These are phyloP conservation scores for Apamea crenata DNA, from an alignment of 2,888 invertebrate species.

Conservation along the genomic window DNA sequence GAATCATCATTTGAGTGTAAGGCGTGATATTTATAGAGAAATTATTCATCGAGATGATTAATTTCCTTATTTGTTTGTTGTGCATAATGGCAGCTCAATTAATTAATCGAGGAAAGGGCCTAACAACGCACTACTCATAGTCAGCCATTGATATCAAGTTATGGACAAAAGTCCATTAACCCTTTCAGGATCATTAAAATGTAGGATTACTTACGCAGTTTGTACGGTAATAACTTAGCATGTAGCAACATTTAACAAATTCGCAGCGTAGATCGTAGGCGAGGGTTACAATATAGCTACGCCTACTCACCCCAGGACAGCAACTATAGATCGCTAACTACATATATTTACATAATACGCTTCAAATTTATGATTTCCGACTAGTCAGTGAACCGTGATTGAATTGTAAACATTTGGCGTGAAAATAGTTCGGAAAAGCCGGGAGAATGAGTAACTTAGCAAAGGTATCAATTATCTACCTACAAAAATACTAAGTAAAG, in stretches of 20 bases:
- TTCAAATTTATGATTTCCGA: conserved; percentile 69
- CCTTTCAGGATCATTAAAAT: conserved; percentile 32
- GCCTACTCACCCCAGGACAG: conserved; percentile 48
- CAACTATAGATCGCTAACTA: conserved; percentile 34
- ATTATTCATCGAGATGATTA: conserved; percentile 56
- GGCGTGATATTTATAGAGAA: conserved; percentile 57
- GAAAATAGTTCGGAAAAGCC: conserved; percentile 65
- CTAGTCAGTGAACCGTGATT: conserved; percentile 71
- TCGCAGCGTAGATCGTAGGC: conserved; percentile 41
- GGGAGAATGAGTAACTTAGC: conserved; percentile 48
- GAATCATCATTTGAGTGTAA: conserved; percentile 54
- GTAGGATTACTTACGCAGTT: conserved; percentile 17
- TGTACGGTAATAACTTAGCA: conserved; percentile 18
- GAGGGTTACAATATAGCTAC: conserved; percentile 41
- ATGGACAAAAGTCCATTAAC: conserved; percentile 9
- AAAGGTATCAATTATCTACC: conserved; percentile 13
- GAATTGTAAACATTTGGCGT: conserved; percentile 72
- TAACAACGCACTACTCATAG: conserved; percentile 25
- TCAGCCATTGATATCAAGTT: conserved; percentile 38
- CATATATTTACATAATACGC: conserved; percentile 37
- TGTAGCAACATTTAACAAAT: conserved; percentile 30
- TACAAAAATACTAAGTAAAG: conserved; percentile 15
- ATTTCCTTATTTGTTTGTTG: conserved; percentile 47
- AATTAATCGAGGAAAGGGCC: conserved; percentile 35
- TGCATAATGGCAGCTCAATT: conserved; percentile 14